phyloP scores from a whole-genome alignment of 2,113 vertebrate species.

The Spermophilus dauricus region DNA sequence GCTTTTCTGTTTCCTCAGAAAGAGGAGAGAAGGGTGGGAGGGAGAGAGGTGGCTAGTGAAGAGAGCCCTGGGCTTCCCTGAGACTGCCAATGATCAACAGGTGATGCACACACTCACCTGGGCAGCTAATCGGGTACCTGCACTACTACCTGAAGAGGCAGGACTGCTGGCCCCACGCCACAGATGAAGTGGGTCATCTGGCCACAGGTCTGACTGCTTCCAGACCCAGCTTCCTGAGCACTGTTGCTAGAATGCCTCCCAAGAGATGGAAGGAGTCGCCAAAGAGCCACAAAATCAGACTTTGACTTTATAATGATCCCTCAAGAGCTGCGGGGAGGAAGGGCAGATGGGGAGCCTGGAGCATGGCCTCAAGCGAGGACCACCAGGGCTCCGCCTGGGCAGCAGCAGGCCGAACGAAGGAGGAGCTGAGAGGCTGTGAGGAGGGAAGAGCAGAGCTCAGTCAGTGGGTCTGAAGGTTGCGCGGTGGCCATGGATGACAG shows the following conservation, averaged over 20 bases:
- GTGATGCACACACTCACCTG: not conserved
- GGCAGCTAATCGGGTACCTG: too few relatives aligned
- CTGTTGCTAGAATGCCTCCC: not conserved
- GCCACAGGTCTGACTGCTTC: not conserved
- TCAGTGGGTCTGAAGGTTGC: not conserved
- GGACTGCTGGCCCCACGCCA: not conserved
- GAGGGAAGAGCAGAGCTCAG: not conserved
- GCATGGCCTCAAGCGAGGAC: not conserved
- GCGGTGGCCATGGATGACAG: not conserved
- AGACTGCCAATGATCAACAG: not conserved
- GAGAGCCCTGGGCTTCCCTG: not conserved
- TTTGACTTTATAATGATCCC: not conserved
- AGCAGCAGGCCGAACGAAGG: not conserved
- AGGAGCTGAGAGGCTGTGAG: not conserved
- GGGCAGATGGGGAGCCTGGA: not conserved
- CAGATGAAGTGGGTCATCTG: not conserved
- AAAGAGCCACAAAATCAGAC: not conserved
- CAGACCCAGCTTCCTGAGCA: not conserved
- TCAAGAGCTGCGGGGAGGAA: not conserved
- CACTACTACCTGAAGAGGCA: not conserved
- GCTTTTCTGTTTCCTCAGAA: not conserved
- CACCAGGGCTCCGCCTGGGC: not conserved
- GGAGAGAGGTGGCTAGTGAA: not conserved
- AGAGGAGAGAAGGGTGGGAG: not conserved
- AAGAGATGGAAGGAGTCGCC: not conserved